These are phyloP conservation scores for Ictidomys tridecemlineatus DNA, from an alignment of 2,113 vertebrate genomes.

Conservation along the genomic window DNA sequence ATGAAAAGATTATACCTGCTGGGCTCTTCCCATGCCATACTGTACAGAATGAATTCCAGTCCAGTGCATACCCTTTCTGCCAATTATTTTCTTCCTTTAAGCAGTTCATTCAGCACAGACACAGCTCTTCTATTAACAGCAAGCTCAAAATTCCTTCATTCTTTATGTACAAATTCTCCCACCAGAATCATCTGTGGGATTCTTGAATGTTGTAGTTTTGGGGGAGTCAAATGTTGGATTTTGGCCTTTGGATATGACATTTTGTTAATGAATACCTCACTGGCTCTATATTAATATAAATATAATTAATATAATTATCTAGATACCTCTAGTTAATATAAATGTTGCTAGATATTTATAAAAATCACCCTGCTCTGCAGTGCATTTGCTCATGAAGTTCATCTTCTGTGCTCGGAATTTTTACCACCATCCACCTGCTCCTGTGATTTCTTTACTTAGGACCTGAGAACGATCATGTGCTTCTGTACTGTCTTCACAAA, in stretches of 20 bases:
- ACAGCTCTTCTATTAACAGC: background rate
- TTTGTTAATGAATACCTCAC: background rate
- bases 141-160: background rate
- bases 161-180: background rate
- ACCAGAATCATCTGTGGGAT: background rate
- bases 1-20: background rate
- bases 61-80: background rate
- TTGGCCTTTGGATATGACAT: background rate
- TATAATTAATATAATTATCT: too few relatives aligned
- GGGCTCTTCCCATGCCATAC: background rate
- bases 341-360: background rate
- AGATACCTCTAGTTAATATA: background rate
- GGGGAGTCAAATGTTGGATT: background rate
- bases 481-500: background rate
- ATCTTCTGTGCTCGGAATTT: background rate
- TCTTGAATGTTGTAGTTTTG: background rate
- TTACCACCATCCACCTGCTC: fast-evolving
- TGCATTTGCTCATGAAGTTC: background rate
- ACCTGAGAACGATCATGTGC: background rate
- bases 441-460: background rate
- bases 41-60: background rate
- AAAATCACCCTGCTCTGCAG: background rate
- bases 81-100: background rate
- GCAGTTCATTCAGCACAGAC: background rate
- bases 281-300: background rate